Evolutionary conservation across 2,113 vertebrate genomes (phyloP), one percentile per base, ranked within the genome.

Genomic region (Dromaius novaehollandiae): DNA sequence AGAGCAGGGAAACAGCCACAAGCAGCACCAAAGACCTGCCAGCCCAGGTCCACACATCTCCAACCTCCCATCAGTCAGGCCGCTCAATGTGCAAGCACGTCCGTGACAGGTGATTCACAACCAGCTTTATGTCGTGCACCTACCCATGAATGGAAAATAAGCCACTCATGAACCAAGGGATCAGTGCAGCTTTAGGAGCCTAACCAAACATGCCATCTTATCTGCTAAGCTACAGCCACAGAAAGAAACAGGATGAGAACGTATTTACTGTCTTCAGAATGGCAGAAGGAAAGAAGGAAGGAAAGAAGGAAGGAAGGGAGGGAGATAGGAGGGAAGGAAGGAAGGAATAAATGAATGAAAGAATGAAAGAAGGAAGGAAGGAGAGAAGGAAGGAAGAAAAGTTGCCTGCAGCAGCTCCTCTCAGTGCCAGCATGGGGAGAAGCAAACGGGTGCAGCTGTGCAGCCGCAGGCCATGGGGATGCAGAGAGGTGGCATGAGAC

Each of bases 281-380:
- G 34, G 5, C 2, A 40, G 34, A 26, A 19, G 7, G 26, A n/a
- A 21, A 44, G 12, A 16, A 63, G 18, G 19, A 42, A 11, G 21
- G 38, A 13, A 22, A 14, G 7, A 13, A 44, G 21, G 18, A 18
- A 4, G 13, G 16, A 36, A 11, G 13, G 13, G 8, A n/a, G 6
- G 5, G 14, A 11, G 20, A 5, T 4, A 15, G 15, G 22, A 28
- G 17, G 12, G 16, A 5, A 2, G 7, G 19, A 9, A 7, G 5
- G 7, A 9, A 15, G 34, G 19, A n/a, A 63, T 1, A 12, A 12
- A 13, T 21, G 9, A 19, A 5, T 8, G 5, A 3, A 17, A 4
- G 25, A 3, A 4, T 14, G 6, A 2, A 30, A 6, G 48, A 20
- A 19, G 6, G 24, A 20, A 7, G n/a, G 13, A 13, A 11, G 4